Conservation (phyloP, 2,113 vertebrate species). For the Cyprinodon brontotheroides region DNA sequence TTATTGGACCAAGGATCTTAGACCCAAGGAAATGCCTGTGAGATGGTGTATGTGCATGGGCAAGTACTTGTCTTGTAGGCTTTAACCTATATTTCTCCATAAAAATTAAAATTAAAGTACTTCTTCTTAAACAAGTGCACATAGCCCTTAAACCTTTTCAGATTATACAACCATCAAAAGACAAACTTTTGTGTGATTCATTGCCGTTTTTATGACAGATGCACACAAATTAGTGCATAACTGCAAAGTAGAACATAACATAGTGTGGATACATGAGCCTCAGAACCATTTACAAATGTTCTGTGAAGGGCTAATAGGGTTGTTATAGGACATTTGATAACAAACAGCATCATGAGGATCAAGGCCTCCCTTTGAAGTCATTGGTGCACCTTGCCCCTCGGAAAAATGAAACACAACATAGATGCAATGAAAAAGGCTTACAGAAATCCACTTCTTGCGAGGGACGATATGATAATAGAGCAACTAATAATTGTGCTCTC, state of each 20-base stretch:
- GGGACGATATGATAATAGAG: not conserved
- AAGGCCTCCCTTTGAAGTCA: not conserved
- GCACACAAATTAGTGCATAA: not conserved
- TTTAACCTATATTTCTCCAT: conserved; percentile 5
- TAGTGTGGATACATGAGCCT: not conserved
- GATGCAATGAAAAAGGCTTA: not conserved
- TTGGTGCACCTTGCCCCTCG: no score
- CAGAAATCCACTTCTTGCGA: not conserved
- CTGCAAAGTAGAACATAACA: not conserved
- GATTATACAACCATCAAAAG: not conserved
- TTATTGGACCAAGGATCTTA: conserved; percentile 65
- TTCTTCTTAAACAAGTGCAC: not conserved
- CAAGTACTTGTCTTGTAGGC: conserved; percentile 47
- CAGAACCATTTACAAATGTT: not conserved
- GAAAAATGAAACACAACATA: no score
- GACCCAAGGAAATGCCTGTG: conserved; percentile 30
- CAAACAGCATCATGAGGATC: not conserved
- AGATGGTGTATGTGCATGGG: not conserved
- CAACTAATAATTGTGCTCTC: not conserved
- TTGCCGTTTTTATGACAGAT: not conserved
- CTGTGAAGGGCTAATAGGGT: not conserved
- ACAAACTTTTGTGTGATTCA: not conserved
- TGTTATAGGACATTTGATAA: not conserved
- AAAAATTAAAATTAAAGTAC: not conserved
- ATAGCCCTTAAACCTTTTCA: not conserved